Evolutionary conservation across 1,140 invertebrate species (phyloP), one percentile per base, ranked within the genome.

Genomic region (Archegozetes longisetosus): DNA sequence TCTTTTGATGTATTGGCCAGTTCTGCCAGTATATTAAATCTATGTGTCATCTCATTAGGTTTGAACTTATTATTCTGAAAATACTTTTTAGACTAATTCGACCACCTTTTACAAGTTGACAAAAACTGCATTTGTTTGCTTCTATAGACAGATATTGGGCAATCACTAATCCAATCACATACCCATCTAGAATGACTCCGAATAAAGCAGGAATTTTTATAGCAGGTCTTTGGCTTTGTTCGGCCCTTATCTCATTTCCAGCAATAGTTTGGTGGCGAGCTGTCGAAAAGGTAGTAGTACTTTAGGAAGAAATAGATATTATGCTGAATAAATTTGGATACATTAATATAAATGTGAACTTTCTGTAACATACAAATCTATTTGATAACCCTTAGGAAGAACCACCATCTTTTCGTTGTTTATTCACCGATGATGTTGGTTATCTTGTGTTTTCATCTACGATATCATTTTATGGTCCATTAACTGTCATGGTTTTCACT

Each of bases 401-500:
- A 48, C 62, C 65, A 29, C 63, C 63, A 2, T 52, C 61, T 9
- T 65, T 64, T 23, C 63, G 86, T 70, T 94, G 89, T 71, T 85
- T 86, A 13, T 94, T 94, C 68, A 93, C 90, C 55, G 85, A 92
- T 70, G 85, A 92, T 71, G 73, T 91, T 50, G 87, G 85, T 20
- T 94, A 94, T 68, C 75, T 93, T 50, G 83, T 93, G 67, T 92
- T 93, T 73, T 91, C 87, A 1, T 98, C 94, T 2, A 89, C 87
- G 52, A 91, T 98, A 66, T 95, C 90, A 28, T 99, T 99, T 74
- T 98, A 97, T 73, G 77, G 95, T 47, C 95, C 95, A 1, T 78
- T 97, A 22, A 83, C 95, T 67, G 88, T 98, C 4, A 99, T 99
- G 95, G 83, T 94, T n/a, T 91, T 93, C 69, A 93, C 93, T 1